Evolutionary conservation across 2,888 invertebrate species (phyloP), one percentile per base, ranked within the genome.

Genomic region (Diarsia mendica): DNA sequence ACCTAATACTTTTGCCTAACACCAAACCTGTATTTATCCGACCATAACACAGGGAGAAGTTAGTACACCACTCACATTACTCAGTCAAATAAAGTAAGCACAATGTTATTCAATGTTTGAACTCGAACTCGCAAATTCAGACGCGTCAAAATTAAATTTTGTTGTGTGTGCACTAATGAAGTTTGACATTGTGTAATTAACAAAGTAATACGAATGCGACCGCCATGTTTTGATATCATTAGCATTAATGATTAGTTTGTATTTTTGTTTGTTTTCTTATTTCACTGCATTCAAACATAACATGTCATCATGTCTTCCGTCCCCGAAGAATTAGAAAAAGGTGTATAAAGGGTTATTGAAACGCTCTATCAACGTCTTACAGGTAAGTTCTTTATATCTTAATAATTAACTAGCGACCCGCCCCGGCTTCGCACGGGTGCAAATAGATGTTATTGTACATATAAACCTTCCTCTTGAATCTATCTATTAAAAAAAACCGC

Each of bases 211-310:
- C 53, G 58, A 75, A 77, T 75, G 44, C 73, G 66, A 65, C 71
- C 66, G 67, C 76, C 58, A 60, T 88, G 79, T 89, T 88, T 88
- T 84, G 72, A 85, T 82, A 87, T 87, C 79, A 87, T 89, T 87
- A 89, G 75, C 77, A 67, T 72, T 33, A 67, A 60, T 72, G 63
- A 69, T 67, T 72, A 65, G 63, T 55, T 61, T 58, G 20, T 64
- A 51, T 63, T 67, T 55, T 63, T 58, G 66, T 77, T 74, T 70
- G 48, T 71, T 76, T 83, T 61, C 49, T 71, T 63, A 13, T 18
- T 72, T 63, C 13, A 15, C 13, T 44, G n/a, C 13, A 23, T 63
- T 44, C 13, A 44, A 63, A 44, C 3, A 28, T 28, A 58, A 28
- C 8, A n/a, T n/a, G n/a, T n/a, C n/a, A 44, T 63, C 13, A 44